Percentiles rank a stretch among this genome's conserved stretches.
phyloP scores from a whole-genome alignment of 2,797 vertebrate species.

The Clarias fuscus region DNA sequence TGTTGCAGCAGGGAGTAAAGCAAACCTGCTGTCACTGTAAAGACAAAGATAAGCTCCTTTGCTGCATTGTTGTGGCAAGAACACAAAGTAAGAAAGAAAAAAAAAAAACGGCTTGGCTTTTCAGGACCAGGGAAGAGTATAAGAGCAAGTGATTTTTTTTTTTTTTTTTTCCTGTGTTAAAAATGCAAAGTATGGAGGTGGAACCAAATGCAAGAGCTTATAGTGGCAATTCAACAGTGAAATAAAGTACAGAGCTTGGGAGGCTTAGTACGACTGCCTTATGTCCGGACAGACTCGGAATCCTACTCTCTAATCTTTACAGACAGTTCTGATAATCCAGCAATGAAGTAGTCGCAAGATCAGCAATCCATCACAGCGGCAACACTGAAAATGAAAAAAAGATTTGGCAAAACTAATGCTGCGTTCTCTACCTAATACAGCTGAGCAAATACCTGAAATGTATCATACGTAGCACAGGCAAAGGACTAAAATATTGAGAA shows the following conservation, averaged over 20 bases:
- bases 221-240: not conserved
- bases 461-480: not conserved
- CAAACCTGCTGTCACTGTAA: not conserved
- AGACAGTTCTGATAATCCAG: not conserved
- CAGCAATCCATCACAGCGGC: not conserved
- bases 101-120: not conserved
- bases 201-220: not conserved
- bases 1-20: not conserved
- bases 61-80: not conserved
- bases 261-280: not conserved
- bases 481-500: not conserved
- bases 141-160: not conserved
- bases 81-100: not conserved
- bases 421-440: not conserved
- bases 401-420: not conserved
- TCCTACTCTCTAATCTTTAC: not conserved
- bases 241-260: not conserved
- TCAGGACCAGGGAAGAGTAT: not conserved
- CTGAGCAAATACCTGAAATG: not conserved
- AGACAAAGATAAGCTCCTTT: not conserved
- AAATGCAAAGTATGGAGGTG: not conserved
- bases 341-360: not conserved
- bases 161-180: not conserved
- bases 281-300: not conserved
- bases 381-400: not conserved